A percentile compares a stretch with the other conserved stretches of the same genome.
phyloP scores from a whole-genome alignment of 1,140 invertebrate genomes.

The Drosophila insularis region DNA sequence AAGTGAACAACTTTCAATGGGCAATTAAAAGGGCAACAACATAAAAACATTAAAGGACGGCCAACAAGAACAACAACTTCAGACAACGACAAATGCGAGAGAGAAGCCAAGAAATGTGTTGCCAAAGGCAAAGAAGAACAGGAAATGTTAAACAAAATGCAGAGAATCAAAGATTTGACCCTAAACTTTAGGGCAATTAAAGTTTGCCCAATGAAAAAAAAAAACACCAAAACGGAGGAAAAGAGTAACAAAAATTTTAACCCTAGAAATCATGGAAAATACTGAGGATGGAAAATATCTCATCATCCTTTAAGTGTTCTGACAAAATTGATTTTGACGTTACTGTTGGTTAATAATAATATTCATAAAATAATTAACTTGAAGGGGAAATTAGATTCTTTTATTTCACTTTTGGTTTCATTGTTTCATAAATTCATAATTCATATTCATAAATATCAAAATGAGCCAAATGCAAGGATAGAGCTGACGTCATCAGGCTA shows the following conservation, averaged over 20 bases:
- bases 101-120: background rate
- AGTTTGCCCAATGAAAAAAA: slow-evolving; percentile 54
- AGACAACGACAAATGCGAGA: background rate
- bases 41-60: slow-evolving; percentile 54
- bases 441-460: background rate
- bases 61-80: slow-evolving; percentile 34
- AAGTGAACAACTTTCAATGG: slow-evolving; percentile 80
- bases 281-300: too few species aligned
- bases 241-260: background rate
- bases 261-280: background rate
- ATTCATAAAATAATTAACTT: too few species aligned
- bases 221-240: slow-evolving; percentile 9
- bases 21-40: slow-evolving; percentile 75
- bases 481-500: slow-evolving; percentile 1
- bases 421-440: background rate
- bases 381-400: too few species aligned
- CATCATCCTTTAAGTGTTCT: too few species aligned
- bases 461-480: background rate
- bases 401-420: too few species aligned
- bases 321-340: too few species aligned
- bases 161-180: slow-evolving; percentile 58
- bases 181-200: slow-evolving; percentile 75
- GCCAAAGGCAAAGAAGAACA: slow-evolving; percentile 19
- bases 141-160: slow-evolving; percentile 75
- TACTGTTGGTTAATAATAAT: too few species aligned